Percentiles rank a stretch among this genome's conserved stretches.
Conservation (phyloP, 2,113 vertebrate genomes). For the Opisthocomus hoazin region DNA sequence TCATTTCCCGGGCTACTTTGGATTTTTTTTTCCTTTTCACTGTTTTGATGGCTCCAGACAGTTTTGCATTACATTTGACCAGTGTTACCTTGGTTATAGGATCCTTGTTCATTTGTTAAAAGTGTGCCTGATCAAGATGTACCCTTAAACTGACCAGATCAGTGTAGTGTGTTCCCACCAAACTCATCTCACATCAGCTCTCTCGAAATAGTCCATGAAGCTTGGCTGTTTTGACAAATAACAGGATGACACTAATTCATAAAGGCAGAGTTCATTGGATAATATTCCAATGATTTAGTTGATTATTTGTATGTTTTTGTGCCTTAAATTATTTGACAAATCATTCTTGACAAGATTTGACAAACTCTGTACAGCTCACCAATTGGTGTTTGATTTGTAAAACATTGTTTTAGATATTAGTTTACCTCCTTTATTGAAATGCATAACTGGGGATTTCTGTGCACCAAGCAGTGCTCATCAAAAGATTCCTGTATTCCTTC, state of each 20-base stretch:
- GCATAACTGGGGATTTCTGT: background rate
- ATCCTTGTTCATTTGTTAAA: background rate
- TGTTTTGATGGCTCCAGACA: background rate
- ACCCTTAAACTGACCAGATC: background rate
- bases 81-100: background rate
- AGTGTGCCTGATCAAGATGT: background rate
- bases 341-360: slow-evolving; percentile 15
- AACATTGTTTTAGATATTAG: background rate
- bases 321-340: slow-evolving; percentile 12
- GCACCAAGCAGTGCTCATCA: background rate
- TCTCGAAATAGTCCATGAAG: background rate
- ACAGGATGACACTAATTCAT: background rate
- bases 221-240: background rate
- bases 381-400: background rate
- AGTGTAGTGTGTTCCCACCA: background rate
- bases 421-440: background rate
- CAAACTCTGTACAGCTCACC: background rate
- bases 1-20: background rate
- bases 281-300: slow-evolving; percentile 19
- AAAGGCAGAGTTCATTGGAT: slow-evolving; percentile 14
- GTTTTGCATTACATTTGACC: background rate
- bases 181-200: background rate
- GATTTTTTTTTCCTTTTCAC: background rate
- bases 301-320: slow-evolving; percentile 22
- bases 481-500: background rate